Percentiles rank a stretch among this genome's conserved stretches.
phyloP scores from a whole-genome alignment of 2,797 vertebrate species.

The Allobates femoralis region DNA sequence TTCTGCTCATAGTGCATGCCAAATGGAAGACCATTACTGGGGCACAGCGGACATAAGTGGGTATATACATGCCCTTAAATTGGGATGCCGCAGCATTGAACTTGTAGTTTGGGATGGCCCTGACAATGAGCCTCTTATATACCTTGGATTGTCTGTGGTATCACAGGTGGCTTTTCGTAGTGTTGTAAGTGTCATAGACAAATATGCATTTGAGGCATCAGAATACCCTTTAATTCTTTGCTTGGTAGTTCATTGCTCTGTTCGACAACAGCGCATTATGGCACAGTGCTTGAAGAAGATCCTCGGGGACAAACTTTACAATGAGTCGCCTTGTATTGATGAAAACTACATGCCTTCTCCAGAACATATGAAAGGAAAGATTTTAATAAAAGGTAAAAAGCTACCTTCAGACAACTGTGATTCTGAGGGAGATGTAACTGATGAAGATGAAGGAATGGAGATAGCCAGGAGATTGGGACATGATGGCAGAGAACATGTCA shows the following conservation, averaged over 20 bases:
- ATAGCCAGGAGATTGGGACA: conserved; percentile 81
- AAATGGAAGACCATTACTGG: conserved; percentile 91
- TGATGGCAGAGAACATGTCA: conserved; percentile 80
- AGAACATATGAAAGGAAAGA: conserved; percentile 87
- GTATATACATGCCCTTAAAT: conserved; percentile 85
- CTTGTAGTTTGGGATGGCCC: conserved; percentile 89
- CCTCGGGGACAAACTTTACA: conserved; percentile 85
- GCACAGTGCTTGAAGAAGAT: conserved; percentile 89
- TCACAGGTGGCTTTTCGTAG: conserved; percentile 85
- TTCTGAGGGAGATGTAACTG: conserved; percentile 85
- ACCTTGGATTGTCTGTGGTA: conserved; percentile 83
- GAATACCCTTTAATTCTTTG: conserved; percentile 91
- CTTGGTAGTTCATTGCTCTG: conserved; percentile 86
- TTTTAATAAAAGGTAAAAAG: conserved; percentile 89
- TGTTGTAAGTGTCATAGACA: conserved; percentile 87
- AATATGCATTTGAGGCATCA: conserved; percentile 88
- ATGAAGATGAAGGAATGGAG: conserved; percentile 88
- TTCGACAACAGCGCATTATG: conserved; percentile 85
- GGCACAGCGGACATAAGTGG: conserved; percentile 87
- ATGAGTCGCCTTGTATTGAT: conserved; percentile 78
- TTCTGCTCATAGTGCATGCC: conserved; percentile 89
- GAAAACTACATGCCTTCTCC: conserved; percentile 88
- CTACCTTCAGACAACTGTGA: conserved; percentile 78
- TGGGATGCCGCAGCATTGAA: conserved; percentile 92
- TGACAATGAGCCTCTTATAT: conserved; percentile 89